Evolutionary conservation across 2,113 vertebrate species (phyloP), one percentile per base, ranked within the genome.

Genomic region (Porphyrio hochstetteri): DNA sequence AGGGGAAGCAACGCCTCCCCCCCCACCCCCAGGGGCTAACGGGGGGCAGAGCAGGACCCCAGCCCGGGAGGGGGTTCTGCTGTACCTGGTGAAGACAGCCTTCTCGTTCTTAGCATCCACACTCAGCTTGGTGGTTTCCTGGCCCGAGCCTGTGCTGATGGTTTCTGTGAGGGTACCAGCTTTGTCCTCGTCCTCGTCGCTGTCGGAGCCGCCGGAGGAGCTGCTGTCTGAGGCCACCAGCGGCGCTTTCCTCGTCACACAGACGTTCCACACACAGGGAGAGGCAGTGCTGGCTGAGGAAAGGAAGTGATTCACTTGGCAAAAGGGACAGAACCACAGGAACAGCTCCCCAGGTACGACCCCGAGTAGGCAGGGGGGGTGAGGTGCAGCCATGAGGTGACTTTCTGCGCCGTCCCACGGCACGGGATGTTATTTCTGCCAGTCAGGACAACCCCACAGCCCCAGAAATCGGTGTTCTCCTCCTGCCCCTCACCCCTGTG

Each of bases 131-230:
- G 97, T 86, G n/a, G 92, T 96, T 42, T 98, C 98, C 95, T 97
- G 98, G 71, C 97, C 96, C 2, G 95, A 83, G 31, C 97, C 96
- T 19, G 97, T 97, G 94, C 97, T 97, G 81, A 96, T 59, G 36
- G 97, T 70, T 56, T 97, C 98, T 0, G 89, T 93, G 89, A 95
- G 21, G 1, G 90, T 95, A 2, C 89, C 93, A 0, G 89, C 96
- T 50, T 97, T 98, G 38, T 98, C 98, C 52, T 98, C 95, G 0
- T 98, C 98, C 6, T 99, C 98, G 23, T 98, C 97, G 2, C 98
- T 98, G 95, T 98, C 98, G 0, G 98, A 99, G 61, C 98, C 98
- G 5, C 98, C 98, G 0, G 98, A 98, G 88, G 98, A 99, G 97
- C 98, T 98, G 97, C 98, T 98, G 98, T 99, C 99, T 1, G 98